A percentile compares a stretch with the other conserved stretches of the same genome.
Evolutionary conservation across 92 coral and sea anemone genomes (phyloP).

Genomic region (Porites evermanni): DNA sequence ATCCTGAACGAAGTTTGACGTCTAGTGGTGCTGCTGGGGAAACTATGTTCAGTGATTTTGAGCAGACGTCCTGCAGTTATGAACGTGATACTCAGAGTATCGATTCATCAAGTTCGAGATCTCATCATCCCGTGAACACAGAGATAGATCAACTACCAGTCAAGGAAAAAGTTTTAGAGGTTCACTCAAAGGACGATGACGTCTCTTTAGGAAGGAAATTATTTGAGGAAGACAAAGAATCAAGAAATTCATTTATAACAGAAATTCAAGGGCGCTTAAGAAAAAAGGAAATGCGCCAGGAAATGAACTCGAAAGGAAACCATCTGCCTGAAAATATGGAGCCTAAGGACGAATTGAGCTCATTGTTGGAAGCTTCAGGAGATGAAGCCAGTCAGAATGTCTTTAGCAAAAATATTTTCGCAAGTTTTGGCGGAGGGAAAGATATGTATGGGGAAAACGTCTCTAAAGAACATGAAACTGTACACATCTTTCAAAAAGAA

Average conservation of each 20-base stretch:
- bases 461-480: not conserved
- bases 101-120: not conserved
- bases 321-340: not conserved
- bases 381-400: not conserved
- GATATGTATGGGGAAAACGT: not conserved
- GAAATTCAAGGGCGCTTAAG: not conserved
- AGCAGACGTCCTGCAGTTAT: not conserved
- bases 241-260: not conserved
- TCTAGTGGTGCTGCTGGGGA: not conserved
- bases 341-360: not conserved
- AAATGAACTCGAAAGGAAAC: too few relatives aligned
- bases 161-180: not conserved
- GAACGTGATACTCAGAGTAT: too few relatives aligned
- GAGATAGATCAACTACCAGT: not conserved
- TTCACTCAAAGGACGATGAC: not conserved
- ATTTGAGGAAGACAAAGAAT: slow-evolving; percentile 1
- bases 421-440: not conserved
- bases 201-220: not conserved
- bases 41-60: not conserved
- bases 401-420: not conserved
- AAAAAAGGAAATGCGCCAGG: not conserved
- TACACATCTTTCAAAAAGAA: not conserved
- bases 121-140: too few relatives aligned
- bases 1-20: not conserved
- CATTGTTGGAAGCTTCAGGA: not conserved